Evolutionary conservation across 2,797 vertebrate species (phyloP).

Genomic region (Pteropus rufus): DNA sequence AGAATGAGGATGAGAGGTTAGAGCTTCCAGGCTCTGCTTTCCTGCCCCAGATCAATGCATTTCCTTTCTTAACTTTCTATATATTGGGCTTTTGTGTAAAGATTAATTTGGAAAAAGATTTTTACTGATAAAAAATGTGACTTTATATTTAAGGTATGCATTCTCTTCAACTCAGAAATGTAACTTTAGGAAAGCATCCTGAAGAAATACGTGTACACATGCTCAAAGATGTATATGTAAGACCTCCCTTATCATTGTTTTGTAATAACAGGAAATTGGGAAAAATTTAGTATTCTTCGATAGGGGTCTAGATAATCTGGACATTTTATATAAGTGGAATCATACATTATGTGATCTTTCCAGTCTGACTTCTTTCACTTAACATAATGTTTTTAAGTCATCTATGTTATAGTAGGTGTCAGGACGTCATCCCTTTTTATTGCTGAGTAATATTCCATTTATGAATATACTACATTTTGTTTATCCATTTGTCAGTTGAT

Average conservation of each 20-base stretch:
- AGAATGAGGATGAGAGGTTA: background rate
- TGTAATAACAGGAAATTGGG: background rate
- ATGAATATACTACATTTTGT: background rate
- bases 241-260: background rate
- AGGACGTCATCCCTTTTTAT: background rate
- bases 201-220: background rate
- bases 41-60: background rate
- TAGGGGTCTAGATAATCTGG: background rate
- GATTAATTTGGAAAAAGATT: background rate
- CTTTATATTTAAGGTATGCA: background rate
- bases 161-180: slow-evolving; percentile 11
- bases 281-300: background rate
- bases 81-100: background rate
- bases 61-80: background rate
- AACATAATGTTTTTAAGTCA: background rate
- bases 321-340: background rate
- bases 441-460: background rate
- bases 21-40: background rate
- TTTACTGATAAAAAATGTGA: background rate
- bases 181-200: background rate
- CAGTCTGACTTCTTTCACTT: background rate
- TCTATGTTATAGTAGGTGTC: background rate
- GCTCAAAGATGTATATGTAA: background rate
- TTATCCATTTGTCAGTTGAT: background rate
- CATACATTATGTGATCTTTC: background rate